These are phyloP conservation scores for Hippopotamus amphibius DNA, from an alignment of 2,113 vertebrate genomes.

Conservation along the genomic window DNA sequence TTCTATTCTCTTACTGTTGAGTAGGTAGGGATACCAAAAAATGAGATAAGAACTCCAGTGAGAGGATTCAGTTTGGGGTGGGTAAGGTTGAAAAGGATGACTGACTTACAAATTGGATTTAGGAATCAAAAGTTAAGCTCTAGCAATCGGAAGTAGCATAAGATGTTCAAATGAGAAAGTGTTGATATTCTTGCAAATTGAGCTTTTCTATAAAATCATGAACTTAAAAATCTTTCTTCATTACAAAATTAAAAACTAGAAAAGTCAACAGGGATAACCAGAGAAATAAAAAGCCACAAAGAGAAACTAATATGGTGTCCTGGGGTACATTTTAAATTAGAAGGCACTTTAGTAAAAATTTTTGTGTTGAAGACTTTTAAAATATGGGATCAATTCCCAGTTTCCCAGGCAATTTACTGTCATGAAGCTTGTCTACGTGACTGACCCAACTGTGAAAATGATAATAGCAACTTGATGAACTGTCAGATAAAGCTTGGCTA, in stretches of 20 bases:
- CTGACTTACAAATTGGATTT: not conserved
- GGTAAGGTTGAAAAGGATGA: not conserved
- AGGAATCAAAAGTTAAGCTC: not conserved
- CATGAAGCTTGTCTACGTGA: constrained; percentile 15
- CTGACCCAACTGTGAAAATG: not conserved
- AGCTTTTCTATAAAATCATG: constrained; percentile 28
- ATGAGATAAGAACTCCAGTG: not conserved
- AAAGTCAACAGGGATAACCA: not conserved
- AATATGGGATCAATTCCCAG: constrained; percentile 9
- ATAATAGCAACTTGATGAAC: not conserved
- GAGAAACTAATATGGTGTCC: not conserved
- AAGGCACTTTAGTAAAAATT: constrained; percentile 25
- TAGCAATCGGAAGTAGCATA: not conserved
- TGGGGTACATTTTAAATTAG: constrained; percentile 30
- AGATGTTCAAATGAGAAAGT: not conserved
- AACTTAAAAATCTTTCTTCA: constrained; percentile 3
- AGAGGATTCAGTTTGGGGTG: not conserved
- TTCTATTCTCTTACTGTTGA: not conserved
- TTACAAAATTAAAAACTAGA: not conserved
- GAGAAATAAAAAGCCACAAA: not conserved
- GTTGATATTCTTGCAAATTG: not conserved
- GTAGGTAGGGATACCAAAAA: not conserved
- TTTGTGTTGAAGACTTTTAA: not conserved
- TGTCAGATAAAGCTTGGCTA: not conserved
- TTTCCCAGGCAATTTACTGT: constrained; percentile 22